Percentiles rank a stretch among this genome's conserved stretches.
Evolutionary conservation across 2,113 vertebrate genomes (phyloP).

Genomic region (Zosterops hypoxanthus): DNA sequence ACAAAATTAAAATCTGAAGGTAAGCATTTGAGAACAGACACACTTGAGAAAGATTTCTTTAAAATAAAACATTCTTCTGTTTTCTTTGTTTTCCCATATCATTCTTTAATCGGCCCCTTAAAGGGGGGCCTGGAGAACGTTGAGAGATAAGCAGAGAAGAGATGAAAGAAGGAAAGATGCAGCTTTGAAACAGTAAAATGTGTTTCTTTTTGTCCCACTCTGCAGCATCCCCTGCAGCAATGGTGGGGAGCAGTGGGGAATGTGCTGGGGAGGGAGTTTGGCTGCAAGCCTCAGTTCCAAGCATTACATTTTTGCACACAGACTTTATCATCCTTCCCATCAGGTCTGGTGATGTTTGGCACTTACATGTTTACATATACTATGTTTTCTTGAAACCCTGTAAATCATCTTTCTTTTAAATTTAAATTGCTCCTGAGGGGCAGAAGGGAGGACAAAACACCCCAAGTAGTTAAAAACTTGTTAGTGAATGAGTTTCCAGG

Average conservation of each 20-base stretch:
- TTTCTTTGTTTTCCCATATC: not conserved
- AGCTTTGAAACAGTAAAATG: not conserved
- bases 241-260: not conserved
- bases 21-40: not conserved
- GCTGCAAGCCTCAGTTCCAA: not conserved
- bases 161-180: not conserved
- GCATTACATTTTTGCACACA: not conserved
- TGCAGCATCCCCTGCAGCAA: not conserved
- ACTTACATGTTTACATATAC: not conserved
- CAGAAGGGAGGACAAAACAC: not conserved
- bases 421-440: not conserved
- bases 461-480: not conserved
- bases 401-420: not conserved
- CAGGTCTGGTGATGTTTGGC: not conserved
- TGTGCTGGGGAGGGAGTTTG: not conserved
- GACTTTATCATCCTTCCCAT: not conserved
- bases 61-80: not conserved
- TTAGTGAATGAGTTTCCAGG: not conserved
- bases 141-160: not conserved
- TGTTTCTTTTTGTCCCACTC: not conserved
- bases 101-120: constrained; percentile 18
- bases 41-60: not conserved
- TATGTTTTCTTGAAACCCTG: not conserved
- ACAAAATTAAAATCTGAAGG: not conserved
- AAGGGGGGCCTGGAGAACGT: not conserved